Conservation (phyloP, 2,888 invertebrate species). For the Myathropa florea region DNA sequence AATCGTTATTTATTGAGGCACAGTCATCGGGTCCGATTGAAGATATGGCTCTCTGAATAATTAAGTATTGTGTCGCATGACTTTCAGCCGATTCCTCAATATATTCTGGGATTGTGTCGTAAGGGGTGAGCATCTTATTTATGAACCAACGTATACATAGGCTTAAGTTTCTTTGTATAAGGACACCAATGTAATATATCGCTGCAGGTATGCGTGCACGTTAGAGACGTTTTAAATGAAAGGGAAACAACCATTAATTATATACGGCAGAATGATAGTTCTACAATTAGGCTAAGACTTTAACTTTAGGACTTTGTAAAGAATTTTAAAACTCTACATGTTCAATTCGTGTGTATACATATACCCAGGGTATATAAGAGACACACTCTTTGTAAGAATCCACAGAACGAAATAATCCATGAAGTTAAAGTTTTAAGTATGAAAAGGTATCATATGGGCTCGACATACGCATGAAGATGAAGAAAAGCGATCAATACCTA, state of each 20-base stretch:
- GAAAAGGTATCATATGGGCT: no score
- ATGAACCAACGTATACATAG: not conserved
- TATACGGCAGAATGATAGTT: no score
- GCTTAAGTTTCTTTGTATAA: not conserved
- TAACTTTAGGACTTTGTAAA: no score
- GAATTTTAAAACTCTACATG: no score
- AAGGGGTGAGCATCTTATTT: not conserved
- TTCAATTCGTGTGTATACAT: no score
- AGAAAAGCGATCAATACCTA: no score
- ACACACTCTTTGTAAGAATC: no score
- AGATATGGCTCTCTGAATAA: not conserved
- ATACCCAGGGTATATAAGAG: no score
- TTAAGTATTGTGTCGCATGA: not conserved
- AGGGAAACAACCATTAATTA: not conserved
- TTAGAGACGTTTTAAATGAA: not conserved
- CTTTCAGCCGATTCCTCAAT: not conserved
- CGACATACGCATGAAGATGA: no score
- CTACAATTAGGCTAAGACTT: no score
- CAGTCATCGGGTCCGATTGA: not conserved
- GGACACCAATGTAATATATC: not conserved
- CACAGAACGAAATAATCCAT: no score
- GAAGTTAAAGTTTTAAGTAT: no score
- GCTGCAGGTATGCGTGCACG: not conserved
- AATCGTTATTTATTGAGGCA: not conserved
- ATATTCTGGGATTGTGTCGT: not conserved